Base-by-base conservation (phyloP, 2,888 invertebrate species). In the Nesidiocoris tenuis region DNA sequence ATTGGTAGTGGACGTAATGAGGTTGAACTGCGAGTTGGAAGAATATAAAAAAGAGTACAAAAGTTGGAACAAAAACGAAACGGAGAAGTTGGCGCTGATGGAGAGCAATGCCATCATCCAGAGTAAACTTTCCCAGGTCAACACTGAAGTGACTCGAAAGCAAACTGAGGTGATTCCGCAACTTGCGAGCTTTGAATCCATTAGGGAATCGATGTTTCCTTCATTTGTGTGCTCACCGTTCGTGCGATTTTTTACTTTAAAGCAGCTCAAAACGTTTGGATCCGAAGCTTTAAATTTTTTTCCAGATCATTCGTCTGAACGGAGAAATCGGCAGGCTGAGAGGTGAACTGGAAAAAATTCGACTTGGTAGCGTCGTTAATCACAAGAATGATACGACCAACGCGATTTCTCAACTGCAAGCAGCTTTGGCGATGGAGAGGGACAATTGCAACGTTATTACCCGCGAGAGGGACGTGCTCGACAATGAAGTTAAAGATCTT, bases 401-500 rank as follows among this genome's bases (percentile, higher is more conserved):
- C 39, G 79, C 79, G 9, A 61, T 80, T 9, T 77, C 77, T 16
- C 80, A 81, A 66, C 76, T 81, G 17, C 80, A 80, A 75, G 76
- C 79, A 16, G 76, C 79, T n/a, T 77, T 81, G 61, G 78, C 78
- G 17, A 83, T 84, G 63, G 84, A 84, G 39, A 82, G 81, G 77
- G 83, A 84, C 39, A 78, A 78, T 54, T 63, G 85, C 85, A 79
- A 88, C 88, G 79, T 85, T 86, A 61, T 88, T 86, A 77, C 86
- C 85, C 79, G 82, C 86, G 23, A 83, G 83, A 17, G 84, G 87
- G 65, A 88, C 87, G 80, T 88, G 86, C 79, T 90, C 90, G 72
- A 90, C 88, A 83, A 90, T 90, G 82, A 85, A 86, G 1, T 87
- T 87, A 79, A 90, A 82, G 93, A 93, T 84, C 83, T 93, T 54